Evolutionary conservation across 53 echinoderm and acorn worm genomes (phyloP).

Genomic region (Antedon mediterranea): DNA sequence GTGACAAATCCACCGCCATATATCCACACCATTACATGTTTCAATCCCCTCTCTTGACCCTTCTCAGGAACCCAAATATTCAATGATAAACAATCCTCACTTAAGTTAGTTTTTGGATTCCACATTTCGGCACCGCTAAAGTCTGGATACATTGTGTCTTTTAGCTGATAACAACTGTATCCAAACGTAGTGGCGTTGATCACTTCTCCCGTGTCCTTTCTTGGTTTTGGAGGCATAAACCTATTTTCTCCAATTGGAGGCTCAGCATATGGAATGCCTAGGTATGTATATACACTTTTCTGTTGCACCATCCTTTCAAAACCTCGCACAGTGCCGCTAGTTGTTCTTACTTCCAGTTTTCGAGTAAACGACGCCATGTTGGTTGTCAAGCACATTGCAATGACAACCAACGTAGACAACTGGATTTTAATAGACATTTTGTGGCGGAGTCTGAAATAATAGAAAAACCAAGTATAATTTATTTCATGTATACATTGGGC

Average conservation of each 20-base stretch:
- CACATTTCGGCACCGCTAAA: slow-evolving; percentile 67
- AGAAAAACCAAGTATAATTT: background rate
- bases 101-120: slow-evolving; percentile 58
- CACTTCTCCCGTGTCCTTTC: slow-evolving; percentile 26
- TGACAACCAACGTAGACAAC: background rate
- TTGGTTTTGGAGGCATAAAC: slow-evolving; percentile 45
- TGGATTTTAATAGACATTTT: background rate
- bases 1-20: slow-evolving; percentile 71
- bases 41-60: background rate
- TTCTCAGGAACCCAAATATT: slow-evolving; percentile 65
- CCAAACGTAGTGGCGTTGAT: slow-evolving; percentile 42
- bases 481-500: background rate
- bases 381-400: background rate
- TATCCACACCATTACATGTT: slow-evolving; percentile 95
- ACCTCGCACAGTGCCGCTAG: slow-evolving; percentile 48
- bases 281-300: slow-evolving; percentile 29
- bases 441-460: background rate
- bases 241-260: slow-evolving; percentile 44
- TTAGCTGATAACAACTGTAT: slow-evolving; percentile 41
- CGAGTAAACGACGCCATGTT: slow-evolving; percentile 1
- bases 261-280: slow-evolving; percentile 78
- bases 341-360: slow-evolving; percentile 34
- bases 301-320: slow-evolving; percentile 30
- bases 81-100: slow-evolving; percentile 65
- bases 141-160: slow-evolving; percentile 38